These are phyloP conservation scores for Artibeus lituratus DNA, from an alignment of 2,797 vertebrate species.

Conservation along the genomic window DNA sequence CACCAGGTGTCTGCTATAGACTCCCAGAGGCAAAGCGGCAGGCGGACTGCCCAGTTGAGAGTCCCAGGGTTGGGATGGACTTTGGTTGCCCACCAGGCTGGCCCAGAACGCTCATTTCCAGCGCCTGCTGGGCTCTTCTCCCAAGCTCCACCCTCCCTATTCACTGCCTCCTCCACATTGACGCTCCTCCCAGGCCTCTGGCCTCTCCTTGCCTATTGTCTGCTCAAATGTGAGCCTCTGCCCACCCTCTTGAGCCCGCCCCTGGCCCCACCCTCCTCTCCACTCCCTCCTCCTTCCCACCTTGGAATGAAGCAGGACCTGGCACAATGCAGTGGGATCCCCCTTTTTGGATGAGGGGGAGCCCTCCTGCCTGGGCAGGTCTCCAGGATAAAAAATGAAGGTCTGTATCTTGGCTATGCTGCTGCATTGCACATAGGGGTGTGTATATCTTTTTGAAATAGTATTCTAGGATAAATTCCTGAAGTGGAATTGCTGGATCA, in stretches of 20 bases:
- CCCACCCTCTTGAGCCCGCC: neutral
- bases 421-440: neutral
- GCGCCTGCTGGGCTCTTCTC: too few species aligned
- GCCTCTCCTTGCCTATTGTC: too few species aligned
- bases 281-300: too few species aligned
- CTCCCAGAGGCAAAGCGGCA: neutral
- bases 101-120: fast-evolving
- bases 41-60: fast-evolving
- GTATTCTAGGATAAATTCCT: neutral
- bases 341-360: neutral
- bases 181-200: fast-evolving
- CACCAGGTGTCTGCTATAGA: neutral
- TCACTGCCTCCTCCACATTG: too few species aligned
- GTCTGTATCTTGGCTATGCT: neutral
- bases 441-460: neutral
- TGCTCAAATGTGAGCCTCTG: fast-evolving
- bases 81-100: neutral
- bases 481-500: neutral
- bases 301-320: neutral
- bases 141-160: too few species aligned
- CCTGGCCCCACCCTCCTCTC: neutral
- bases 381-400: neutral
- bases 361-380: neutral
- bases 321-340: neutral
- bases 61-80: fast-evolving